Base-by-base conservation (phyloP, 2,113 vertebrate genomes). In the Manacus vitellinus region DNA sequence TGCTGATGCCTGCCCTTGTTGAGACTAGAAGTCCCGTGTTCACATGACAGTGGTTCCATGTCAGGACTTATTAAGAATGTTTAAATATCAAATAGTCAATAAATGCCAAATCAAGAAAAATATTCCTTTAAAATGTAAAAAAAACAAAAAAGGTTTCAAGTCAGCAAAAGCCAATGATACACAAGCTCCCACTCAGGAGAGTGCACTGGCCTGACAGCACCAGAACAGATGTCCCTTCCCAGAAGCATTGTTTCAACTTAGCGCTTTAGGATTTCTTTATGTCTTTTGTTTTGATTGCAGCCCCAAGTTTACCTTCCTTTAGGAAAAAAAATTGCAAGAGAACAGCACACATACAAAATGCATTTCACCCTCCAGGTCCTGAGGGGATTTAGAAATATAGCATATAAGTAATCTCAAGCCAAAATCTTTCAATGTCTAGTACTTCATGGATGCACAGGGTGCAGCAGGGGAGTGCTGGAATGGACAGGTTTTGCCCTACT, bases 221-320 rank as follows among this genome's bases (percentile, higher is more conserved):
- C 58, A 95, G 90, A 94, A 92, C 31, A 94, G 90, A 91, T 63
- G 85, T 65, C 72, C 81, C 55, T 46, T 39, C 82, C 81, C 93
- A 61, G 74, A 88, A 86, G 85, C 35, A 35, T n/a, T 83, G 72
- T 88, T 97, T 94, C 95, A 95, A 91, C 70, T 95, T 92, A 4
- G 54, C 58, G 93, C 39, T 92, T 96, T n/a, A 75, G 63, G 58
- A 94, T 88, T 93, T 97, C 92, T 97, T 95, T 88, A 88, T 82
- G 63, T 55, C 49, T 94, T 97, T 97, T 89, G 65, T 90, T 97
- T 94, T 79, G 75, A 96, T 62, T 94, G 62, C 80, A 96, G 80
- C 27, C 49, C 37, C 63, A 92, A 51, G 78, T 94, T 95, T 93
- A 92, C 94, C 78, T 65, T 58, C 10, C 62, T 62, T 68, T 89